These are phyloP conservation scores for Anolis sagrei DNA, from an alignment of 2,113 vertebrate genomes.

Conservation along the genomic window DNA sequence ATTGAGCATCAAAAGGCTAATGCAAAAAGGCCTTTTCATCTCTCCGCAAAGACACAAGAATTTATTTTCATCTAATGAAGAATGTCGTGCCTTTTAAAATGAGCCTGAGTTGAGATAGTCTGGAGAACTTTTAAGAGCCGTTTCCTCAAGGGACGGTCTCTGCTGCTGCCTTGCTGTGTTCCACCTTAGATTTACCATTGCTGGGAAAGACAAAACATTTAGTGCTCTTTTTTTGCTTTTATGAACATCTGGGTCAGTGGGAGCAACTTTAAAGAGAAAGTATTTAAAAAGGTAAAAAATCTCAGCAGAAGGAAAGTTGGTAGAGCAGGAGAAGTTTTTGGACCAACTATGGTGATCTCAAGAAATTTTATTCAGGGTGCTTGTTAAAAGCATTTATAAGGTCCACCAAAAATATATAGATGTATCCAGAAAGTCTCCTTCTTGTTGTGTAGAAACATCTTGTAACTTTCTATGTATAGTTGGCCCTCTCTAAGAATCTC, in stretches of 20 bases:
- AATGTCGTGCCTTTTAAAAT: slow-evolving; percentile 5
- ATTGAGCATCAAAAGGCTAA: neutral
- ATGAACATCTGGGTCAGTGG: neutral
- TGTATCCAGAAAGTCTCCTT: neutral
- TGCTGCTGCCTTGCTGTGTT: neutral
- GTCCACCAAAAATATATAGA: too few species aligned
- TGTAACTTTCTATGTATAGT: too few species aligned
- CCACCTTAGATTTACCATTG: neutral
- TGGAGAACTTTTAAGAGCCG: neutral
- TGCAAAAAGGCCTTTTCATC: slow-evolving; percentile 15
- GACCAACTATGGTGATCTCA: neutral
- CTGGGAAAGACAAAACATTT: neutral
- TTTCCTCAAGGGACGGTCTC: neutral
- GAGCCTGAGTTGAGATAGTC: neutral
- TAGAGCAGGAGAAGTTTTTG: neutral
- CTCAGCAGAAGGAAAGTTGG: too few species aligned
- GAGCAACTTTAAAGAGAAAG: neutral
- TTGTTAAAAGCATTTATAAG: neutral
- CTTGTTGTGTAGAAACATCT: too few species aligned
- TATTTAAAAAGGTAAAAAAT: neutral
- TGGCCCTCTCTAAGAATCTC: too few species aligned
- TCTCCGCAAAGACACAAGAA: slow-evolving; percentile 12
- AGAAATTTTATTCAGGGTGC: neutral
- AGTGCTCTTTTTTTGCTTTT: neutral
- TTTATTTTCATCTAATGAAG: slow-evolving; percentile 27